These are phyloP conservation scores for Phrynosoma platyrhinos DNA, from an alignment of 2,113 vertebrate genomes.

Conservation along the genomic window DNA sequence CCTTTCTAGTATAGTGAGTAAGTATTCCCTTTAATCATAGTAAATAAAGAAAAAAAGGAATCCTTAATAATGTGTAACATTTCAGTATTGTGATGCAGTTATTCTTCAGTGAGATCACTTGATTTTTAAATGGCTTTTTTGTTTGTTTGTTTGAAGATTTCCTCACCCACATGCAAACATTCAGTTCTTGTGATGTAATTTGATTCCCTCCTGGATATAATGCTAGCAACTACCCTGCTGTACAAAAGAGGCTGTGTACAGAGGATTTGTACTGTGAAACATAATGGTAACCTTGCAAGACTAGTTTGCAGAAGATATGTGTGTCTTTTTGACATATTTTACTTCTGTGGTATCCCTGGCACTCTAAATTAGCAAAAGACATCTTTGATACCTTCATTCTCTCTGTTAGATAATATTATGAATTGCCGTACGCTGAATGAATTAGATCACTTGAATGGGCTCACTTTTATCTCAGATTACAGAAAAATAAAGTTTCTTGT, in stretches of 20 bases:
- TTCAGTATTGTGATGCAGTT: neutral
- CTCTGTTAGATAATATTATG: neutral
- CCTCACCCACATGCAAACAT: neutral
- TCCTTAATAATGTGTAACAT: neutral
- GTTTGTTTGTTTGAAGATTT: conserved; percentile 11
- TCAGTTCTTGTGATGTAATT: conserved; percentile 24
- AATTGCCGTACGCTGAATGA: neutral
- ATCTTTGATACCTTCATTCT: neutral
- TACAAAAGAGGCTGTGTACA: neutral
- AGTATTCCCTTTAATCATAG: neutral
- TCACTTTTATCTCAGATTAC: neutral
- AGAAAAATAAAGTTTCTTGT: neutral
- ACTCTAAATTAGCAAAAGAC: neutral
- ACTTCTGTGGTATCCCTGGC: neutral
- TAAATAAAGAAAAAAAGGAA: neutral
- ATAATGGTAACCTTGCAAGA: neutral
- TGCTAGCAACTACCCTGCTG: neutral
- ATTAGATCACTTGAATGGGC: neutral
- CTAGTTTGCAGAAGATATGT: neutral
- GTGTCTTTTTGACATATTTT: neutral
- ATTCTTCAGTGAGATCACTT: neutral
- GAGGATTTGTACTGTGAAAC: neutral
- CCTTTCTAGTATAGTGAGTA: neutral
- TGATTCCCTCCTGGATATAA: neutral
- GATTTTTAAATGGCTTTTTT: neutral